A percentile compares a stretch with the other conserved stretches of the same genome.
Evolutionary conservation across 64 coral and sea anemone species (phyloP).

Genomic region (Montipora cactus): DNA sequence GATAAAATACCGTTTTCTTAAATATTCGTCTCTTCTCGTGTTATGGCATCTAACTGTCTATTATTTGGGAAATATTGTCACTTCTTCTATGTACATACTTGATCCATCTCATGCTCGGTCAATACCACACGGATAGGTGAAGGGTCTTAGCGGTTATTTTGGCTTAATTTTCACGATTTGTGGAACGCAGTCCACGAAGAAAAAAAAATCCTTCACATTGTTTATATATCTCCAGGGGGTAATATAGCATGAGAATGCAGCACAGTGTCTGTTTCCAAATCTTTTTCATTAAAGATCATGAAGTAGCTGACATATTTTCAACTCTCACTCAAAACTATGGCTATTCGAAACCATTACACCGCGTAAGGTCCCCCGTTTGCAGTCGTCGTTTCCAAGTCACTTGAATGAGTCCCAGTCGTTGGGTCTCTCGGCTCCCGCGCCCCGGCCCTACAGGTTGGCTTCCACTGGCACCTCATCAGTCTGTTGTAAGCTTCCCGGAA

Average conservation of each 20-base stretch:
- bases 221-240: neutral
- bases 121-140: neutral
- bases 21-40: neutral
- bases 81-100: neutral
- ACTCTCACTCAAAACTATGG: neutral
- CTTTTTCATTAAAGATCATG: no score
- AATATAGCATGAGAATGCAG: neutral
- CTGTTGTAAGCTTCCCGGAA: conserved; percentile 87
- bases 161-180: neutral
- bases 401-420: neutral
- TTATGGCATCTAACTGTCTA: neutral
- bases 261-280: neutral
- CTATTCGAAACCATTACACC: neutral
- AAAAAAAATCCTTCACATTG: neutral
- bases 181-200: no score
- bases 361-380: neutral
- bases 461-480: conserved; percentile 41
- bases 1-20: neutral
- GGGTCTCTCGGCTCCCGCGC: neutral
- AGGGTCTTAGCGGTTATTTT: no score
- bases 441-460: neutral
- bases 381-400: conserved; percentile 6
- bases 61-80: neutral
- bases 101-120: neutral
- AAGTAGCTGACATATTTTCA: neutral